Evolutionary conservation across 2,797 vertebrate genomes (phyloP).

Genomic region (Rhabdomys pumilio): DNA sequence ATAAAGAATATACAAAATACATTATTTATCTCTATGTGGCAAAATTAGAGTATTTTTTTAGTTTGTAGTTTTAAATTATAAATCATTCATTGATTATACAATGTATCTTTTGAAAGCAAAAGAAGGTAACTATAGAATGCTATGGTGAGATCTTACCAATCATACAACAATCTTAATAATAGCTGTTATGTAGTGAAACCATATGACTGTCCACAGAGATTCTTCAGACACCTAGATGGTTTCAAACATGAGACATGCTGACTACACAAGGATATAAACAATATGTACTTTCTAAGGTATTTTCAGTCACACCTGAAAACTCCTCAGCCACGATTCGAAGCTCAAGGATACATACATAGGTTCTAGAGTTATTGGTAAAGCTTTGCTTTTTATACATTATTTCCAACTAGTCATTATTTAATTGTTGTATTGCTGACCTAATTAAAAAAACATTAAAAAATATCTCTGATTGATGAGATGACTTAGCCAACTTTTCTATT

Average conservation of each 20-base stretch:
- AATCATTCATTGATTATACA: conserved; percentile 65
- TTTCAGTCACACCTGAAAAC: conserved; percentile 53
- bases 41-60: conserved; percentile 36
- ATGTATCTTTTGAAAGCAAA: conserved; percentile 68
- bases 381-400: conserved; percentile 73
- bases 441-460: conserved; percentile 64
- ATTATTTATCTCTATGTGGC: conserved; percentile 48
- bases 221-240: conserved; percentile 57
- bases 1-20: conserved; percentile 58
- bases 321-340: conserved; percentile 59
- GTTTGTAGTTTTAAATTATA: conserved; percentile 43
- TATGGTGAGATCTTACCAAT: conserved; percentile 47
- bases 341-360: conserved; percentile 32
- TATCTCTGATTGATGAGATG: conserved; percentile 63
- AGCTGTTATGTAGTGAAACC: conserved; percentile 53
- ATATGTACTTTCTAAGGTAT: conserved; percentile 44
- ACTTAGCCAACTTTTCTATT: conserved; percentile 65
- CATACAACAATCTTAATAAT: conserved; percentile 59
- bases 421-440: conserved; percentile 59
- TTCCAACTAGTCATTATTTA: conserved; percentile 55
- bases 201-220: conserved; percentile 50
- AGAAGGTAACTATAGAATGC: conserved; percentile 56
- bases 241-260: conserved; percentile 58
- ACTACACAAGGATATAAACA: conserved; percentile 55
- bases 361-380: conserved; percentile 71